Evolutionary conservation across 2,797 vertebrate genomes (phyloP).

Genomic region (Chiroxiphia lanceolata): DNA sequence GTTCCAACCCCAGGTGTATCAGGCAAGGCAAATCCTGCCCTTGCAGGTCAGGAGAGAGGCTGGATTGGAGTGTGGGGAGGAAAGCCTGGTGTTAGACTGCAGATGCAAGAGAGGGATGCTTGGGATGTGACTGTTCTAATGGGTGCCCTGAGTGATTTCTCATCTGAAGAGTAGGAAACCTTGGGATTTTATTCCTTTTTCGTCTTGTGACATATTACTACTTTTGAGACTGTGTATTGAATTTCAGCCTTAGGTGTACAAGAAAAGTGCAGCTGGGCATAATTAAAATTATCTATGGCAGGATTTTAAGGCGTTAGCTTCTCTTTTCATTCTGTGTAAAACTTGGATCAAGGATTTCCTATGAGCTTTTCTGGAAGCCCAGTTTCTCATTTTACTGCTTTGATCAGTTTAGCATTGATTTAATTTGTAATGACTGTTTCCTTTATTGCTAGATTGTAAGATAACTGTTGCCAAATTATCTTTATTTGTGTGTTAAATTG

Average conservation of each 20-base stretch:
- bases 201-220: background rate
- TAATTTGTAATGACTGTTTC: conserved; percentile 18
- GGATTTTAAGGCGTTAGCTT: background rate
- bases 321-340: background rate
- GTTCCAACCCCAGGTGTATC: background rate
- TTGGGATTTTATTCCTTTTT: background rate
- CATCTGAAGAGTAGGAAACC: background rate
- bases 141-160: background rate
- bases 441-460: conserved; percentile 21
- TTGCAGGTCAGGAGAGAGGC: background rate
- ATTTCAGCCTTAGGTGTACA: background rate
- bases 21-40: background rate
- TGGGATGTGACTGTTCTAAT: background rate
- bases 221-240: background rate
- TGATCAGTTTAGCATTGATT: conserved; percentile 7
- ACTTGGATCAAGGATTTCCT: background rate
- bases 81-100: background rate
- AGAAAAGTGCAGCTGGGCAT: background rate
- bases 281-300: background rate
- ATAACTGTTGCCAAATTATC: conserved; percentile 32
- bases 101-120: background rate
- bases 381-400: conserved; percentile 24
- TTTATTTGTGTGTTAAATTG: conserved; percentile 46
- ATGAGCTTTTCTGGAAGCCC: background rate
- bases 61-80: background rate